Conservation (phyloP, 2,113 vertebrate genomes). For the Ictalurus furcatus region DNA sequence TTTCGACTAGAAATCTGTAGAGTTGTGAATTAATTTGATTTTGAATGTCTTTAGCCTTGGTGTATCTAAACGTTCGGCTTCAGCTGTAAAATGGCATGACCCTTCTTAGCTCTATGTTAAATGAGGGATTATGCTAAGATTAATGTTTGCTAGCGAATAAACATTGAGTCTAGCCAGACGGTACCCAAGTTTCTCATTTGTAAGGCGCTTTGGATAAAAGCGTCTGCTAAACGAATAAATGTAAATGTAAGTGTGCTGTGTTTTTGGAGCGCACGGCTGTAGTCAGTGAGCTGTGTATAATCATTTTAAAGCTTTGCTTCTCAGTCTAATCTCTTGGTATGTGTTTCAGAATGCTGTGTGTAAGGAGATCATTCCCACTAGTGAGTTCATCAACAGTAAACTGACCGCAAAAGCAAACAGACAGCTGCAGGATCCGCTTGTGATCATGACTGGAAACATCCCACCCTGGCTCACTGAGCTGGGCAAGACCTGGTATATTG, state of each 20-base stretch:
- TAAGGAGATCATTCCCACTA: conserved; percentile 95
- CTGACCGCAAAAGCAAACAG: conserved; percentile 98
- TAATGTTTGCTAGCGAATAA: not conserved
- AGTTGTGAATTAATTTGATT: not conserved
- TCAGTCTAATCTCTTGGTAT: not conserved
- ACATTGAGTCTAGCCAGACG: not conserved
- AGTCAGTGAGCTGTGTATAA: not conserved
- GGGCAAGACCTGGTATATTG: conserved; percentile 91
- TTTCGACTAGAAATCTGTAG: not conserved
- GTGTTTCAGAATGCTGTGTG: conserved; percentile 86
- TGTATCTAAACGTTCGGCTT: not conserved
- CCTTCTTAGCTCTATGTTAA: not conserved
- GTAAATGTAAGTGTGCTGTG: not conserved
- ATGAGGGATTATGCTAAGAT: not conserved
- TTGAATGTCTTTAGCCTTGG: not conserved
- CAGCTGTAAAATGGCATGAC: not conserved
- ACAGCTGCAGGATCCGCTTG: conserved; percentile 97
- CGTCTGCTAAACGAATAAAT: too few species aligned
- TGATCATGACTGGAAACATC: conserved; percentile 99
- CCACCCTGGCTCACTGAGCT: conserved; percentile 97
- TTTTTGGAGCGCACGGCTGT: not conserved
- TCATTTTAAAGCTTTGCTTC: not conserved
- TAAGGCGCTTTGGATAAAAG: too few species aligned
- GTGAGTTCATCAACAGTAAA: conserved; percentile 98
- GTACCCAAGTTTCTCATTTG: too few species aligned